phyloP scores from a whole-genome alignment of 2,113 vertebrate genomes.

The Todiramphus saurophagus region DNA sequence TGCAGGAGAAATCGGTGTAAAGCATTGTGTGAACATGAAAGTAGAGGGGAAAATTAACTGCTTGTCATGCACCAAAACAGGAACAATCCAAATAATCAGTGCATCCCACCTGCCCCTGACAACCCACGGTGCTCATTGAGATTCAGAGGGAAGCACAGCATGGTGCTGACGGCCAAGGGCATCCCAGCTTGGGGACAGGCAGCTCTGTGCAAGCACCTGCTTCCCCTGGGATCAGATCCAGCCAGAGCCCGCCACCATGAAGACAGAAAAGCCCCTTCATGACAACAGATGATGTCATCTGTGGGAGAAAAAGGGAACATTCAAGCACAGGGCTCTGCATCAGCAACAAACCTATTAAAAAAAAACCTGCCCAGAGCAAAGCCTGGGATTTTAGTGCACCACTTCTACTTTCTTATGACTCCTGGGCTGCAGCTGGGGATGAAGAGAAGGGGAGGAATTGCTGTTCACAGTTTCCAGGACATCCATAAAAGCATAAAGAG shows the following conservation, averaged over 20 bases:
- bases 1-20: not conserved
- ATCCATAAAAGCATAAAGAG: not conserved
- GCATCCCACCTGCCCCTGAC: not conserved
- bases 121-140: not conserved
- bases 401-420: not conserved
- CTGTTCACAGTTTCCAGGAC: not conserved
- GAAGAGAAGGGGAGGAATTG: not conserved
- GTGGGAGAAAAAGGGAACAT: not conserved
- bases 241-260: fast-evolving
- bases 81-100: not conserved
- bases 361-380: not conserved
- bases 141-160: not conserved
- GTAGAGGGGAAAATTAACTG: not conserved
- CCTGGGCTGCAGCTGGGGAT: not conserved
- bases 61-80: not conserved
- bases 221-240: not conserved
- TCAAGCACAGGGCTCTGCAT: not conserved
- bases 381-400: fast-evolving
- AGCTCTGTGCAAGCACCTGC: constrained; percentile 32
- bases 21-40: not conserved
- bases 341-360: not conserved
- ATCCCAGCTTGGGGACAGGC: fast-evolving
- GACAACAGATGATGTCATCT: not conserved
- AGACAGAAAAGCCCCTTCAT: constrained; percentile 30
- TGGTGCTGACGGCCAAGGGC: not conserved